Base-by-base conservation (phyloP, 2,113 vertebrate genomes). In the Anguilla rostrata region DNA sequence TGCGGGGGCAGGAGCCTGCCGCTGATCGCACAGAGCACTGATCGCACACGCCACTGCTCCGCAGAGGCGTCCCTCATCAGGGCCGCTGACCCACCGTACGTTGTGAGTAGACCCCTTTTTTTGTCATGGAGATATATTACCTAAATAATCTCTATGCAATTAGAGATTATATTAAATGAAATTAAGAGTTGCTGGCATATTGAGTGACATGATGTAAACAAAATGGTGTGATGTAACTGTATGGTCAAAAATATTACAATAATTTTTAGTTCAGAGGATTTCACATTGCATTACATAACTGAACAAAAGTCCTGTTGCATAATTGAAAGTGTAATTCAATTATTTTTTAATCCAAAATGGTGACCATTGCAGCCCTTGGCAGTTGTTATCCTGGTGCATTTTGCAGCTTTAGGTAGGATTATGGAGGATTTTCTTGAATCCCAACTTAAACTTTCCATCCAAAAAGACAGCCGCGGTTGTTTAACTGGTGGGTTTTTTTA, bases 1-100 rank as follows among this genome's bases (percentile, higher is more conserved):
- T 90, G 81, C 89, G 89, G 91, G 93, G 93, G 93, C 93, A 93
- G 89, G 60, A 87, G 88, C 92, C 86, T 87, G 89, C 93, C 89
- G 89, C 91, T 20, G 80, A 88, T 29, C 83, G 71, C 18, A 41
- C 7, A 71, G 26, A 9, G 63, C 15, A 14, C 39, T 39, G 40
- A 75, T 75, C 57, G 40, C 34, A 75, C 40, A 84, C 18, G 18
- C 83, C 71, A 9, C 26, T n/a, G 63, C 63, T 9, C 63, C 63
- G 15, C 15, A 3, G 22, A 71, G 63, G 26, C n/a, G 63, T 71
- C 39, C 16, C 79, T 39, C 79, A 26, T 49, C 26, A 82, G 40
- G 81, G 46, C 81, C 79, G 5, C 12, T 39, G 39, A 20, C 57
- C 57, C 14, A 9, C 16, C 14, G 14, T 20, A 16, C 39, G 22